These are phyloP conservation scores for Gymnarchus niloticus DNA, from an alignment of 2,113 vertebrate species.

Conservation along the genomic window DNA sequence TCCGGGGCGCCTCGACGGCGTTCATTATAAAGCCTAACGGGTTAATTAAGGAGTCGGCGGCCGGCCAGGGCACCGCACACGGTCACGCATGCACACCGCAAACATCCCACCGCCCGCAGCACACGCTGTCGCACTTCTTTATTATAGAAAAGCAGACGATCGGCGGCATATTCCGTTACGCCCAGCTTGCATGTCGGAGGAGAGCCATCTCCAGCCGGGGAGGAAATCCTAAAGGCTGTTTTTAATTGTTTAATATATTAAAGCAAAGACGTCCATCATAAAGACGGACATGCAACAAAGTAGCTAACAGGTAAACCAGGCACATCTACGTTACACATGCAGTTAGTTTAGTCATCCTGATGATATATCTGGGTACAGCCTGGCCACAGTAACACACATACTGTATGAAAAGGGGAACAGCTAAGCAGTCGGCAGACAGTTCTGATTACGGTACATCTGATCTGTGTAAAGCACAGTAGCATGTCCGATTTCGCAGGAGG, in stretches of 20 bases:
- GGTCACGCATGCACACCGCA: background rate
- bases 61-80: constrained; percentile 17
- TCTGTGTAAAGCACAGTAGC: background rate
- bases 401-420: background rate
- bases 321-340: background rate
- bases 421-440: background rate
- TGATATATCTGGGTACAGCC: background rate
- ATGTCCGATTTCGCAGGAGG: background rate
- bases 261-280: background rate
- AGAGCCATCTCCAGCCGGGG: background rate
- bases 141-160: constrained; percentile 5
- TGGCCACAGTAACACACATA: background rate
- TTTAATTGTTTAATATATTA: background rate
- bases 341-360: background rate
- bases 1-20: background rate
- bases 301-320: background rate
- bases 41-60: constrained; percentile 21
- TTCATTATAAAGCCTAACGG: constrained; percentile 1
- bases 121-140: constrained; percentile 4
- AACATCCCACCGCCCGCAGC: background rate
- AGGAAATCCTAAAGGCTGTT: background rate
- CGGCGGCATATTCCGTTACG: background rate
- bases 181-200: background rate
- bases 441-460: background rate
- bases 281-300: background rate